A percentile compares a stretch with the other conserved stretches of the same genome.
Evolutionary conservation across 2,797 vertebrate genomes (phyloP).

Genomic region (Lepidocolaptes lacrymiger): DNA sequence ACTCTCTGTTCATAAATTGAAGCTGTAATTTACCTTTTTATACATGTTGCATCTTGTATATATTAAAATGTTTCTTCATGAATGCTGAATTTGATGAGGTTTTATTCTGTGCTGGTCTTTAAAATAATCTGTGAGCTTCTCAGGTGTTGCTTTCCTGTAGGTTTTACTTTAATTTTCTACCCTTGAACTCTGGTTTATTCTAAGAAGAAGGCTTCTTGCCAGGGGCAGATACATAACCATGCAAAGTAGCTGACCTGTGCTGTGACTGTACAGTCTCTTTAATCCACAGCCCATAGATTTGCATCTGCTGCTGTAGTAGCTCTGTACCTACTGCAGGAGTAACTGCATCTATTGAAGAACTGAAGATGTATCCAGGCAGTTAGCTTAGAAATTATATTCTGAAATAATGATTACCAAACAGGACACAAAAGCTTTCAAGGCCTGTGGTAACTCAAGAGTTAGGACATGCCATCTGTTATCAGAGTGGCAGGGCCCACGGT

Average conservation of each 20-base stretch:
- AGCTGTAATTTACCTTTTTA: constrained; percentile 79
- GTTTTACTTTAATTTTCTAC: background rate
- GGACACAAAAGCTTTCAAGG: background rate
- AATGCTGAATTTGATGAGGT: background rate
- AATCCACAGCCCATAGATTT: rapidly evolving
- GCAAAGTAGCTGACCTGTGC: background rate
- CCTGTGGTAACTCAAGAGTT: no score
- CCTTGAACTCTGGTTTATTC: rapidly evolving
- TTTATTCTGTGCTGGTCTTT: background rate
- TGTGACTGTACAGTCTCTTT: background rate
- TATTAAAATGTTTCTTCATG: background rate
- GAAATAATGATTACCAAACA: background rate
- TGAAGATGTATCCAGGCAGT: no score
- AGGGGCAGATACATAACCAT: rapidly evolving
- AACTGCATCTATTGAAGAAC: background rate
- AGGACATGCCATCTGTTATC: background rate
- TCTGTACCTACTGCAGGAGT: background rate
- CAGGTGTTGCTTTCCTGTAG: background rate
- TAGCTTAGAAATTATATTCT: background rate
- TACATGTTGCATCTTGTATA: constrained; percentile 26
- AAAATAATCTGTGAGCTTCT: background rate
- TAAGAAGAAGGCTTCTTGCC: background rate
- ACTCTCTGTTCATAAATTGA: constrained; percentile 90
- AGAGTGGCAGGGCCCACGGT: background rate
- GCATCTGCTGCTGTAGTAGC: background rate